These are phyloP conservation scores for Acrobasis repandana DNA, from an alignment of 2,888 invertebrate genomes.

Conservation along the genomic window DNA sequence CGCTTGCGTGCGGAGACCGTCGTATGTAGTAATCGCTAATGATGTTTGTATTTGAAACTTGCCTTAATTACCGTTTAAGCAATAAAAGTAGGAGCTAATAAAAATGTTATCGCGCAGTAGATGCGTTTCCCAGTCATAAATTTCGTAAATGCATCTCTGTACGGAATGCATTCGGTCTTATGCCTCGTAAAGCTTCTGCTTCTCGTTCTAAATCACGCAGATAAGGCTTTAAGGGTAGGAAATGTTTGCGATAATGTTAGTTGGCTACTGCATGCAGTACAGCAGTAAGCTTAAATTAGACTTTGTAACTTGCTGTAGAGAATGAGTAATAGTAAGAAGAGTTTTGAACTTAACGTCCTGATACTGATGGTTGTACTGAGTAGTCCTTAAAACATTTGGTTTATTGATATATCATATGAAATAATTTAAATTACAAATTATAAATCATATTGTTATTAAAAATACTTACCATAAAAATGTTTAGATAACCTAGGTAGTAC, in stretches of 20 bases:
- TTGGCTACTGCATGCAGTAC: not conserved
- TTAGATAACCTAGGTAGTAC: no score
- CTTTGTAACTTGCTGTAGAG: no score
- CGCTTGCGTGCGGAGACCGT: not conserved
- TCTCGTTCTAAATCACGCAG: slow-evolving; percentile 15
- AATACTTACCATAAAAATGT: no score
- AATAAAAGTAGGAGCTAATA: slow-evolving; percentile 19
- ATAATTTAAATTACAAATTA: no score
- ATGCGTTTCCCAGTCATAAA: slow-evolving; percentile 50
- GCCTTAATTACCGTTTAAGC: slow-evolving; percentile 11
- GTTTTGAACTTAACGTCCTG: no score
- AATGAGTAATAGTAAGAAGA: no score
- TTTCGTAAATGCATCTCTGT: slow-evolving; percentile 48
- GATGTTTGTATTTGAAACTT: slow-evolving; percentile 12
- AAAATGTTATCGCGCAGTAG: slow-evolving; percentile 30
- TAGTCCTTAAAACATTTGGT: no score
- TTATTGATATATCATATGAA: no score
- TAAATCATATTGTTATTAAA: no score
- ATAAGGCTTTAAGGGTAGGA: slow-evolving; percentile 5
- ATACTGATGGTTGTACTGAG: no score
- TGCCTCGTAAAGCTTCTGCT: slow-evolving; percentile 12
- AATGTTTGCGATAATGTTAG: not conserved
- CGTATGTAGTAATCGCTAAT: slow-evolving; percentile 10
- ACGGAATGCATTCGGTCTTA: slow-evolving; percentile 25
- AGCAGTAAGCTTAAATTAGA: no score